Evolutionary conservation across 2,888 invertebrate genomes (phyloP), one percentile per base, ranked within the genome.

Genomic region (Idaea biselata): DNA sequence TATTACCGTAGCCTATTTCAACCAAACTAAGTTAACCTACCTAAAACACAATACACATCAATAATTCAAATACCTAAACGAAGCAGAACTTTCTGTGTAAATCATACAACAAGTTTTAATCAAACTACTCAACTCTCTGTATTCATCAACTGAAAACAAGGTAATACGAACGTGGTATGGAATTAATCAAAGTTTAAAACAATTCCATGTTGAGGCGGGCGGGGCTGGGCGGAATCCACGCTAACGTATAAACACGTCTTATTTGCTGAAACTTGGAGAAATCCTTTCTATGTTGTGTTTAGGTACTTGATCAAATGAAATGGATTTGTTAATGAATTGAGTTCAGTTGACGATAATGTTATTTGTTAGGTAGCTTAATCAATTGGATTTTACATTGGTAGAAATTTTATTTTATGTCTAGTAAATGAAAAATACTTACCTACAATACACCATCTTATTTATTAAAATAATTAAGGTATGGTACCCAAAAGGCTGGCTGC

Each of bases 111-210:
- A 72, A 74, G 74, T 79, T 78, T 78, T 72, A 71, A 79, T 73
- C 70, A 76, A 79, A 78, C 77, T 75, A 76, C 77, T 75, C 11
- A 18, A 74, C 67, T 68, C 66, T 59, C 69, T 71, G 68, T 74
- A 69, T 71, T 89, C 87, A 89, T 89, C 89, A 89, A 81, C 78
- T 72, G 77, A 79, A 78, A 83, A 87, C 89, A 87, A 83, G 83
- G 85, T 82, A 81, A 84, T 79, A 81, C 79, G 79, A 79, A 77
- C 79, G 79, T 78, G 80, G 88, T 83, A 80, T 81, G 84, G 85
- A 87, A 91, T 91, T 91, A 91, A 91, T 91, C 91, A 91, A 91
- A 91, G 91, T 91, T 91, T 87, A 79, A 89, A 91, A 91, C 91
- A 91, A 89, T 85, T 79, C 86, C 86, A 79, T 89, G 18, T 56